phyloP scores from a whole-genome alignment of 2,888 invertebrate genomes.

The Diabrotica balteata region DNA sequence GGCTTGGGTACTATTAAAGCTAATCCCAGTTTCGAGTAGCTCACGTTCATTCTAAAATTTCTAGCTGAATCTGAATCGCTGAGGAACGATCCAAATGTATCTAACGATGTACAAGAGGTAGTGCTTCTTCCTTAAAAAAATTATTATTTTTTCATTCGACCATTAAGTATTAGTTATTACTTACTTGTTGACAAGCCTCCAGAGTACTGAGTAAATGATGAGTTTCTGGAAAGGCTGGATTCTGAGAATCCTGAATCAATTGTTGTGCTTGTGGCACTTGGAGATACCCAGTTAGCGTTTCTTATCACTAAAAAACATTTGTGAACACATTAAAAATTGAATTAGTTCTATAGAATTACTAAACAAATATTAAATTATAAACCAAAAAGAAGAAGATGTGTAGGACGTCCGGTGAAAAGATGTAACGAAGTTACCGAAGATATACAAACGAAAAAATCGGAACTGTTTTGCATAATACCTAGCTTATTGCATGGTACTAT shows the following conservation, averaged over 20 bases:
- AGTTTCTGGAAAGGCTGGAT: conserved; percentile 17
- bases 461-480: no score
- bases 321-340: neutral
- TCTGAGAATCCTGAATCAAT: conserved; percentile 33
- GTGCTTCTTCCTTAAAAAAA: conserved; percentile 15
- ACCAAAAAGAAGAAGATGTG: no score
- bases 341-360: neutral
- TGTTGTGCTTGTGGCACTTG: conserved; percentile 23
- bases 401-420: no score
- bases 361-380: no score
- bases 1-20: conserved; percentile 24
- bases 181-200: conserved; percentile 23
- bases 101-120: conserved; percentile 1
- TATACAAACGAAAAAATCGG: no score
- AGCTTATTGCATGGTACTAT: no score
- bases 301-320: conserved; percentile 1
- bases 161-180: neutral
- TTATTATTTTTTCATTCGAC: conserved; percentile 1
- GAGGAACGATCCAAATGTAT: conserved; percentile 10
- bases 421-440: no score
- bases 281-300: neutral
- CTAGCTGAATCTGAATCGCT: conserved; percentile 11
- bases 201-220: conserved; percentile 8
- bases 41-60: conserved; percentile 1
- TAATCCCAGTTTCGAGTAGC: conserved; percentile 26